Evolutionary conservation across 2,797 vertebrate genomes (phyloP), one percentile per base, ranked within the genome.

Genomic region (Delichon dasypus): DNA sequence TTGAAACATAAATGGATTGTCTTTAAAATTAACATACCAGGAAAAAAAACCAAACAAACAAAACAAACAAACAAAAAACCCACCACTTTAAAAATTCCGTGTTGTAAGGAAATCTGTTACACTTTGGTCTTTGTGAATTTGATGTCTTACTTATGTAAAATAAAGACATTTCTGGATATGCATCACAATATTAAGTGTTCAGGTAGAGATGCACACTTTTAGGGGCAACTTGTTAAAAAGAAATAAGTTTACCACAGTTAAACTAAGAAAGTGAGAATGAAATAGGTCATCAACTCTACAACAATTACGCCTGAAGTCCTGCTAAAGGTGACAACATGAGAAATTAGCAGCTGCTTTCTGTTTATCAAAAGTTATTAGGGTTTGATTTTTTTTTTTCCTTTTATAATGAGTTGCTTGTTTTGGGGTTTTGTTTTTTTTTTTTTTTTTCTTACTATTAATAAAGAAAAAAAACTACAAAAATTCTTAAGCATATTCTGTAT

Each of bases 131-230:
- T 90, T 85, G 77, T 94, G 87, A 96, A 96, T 97, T 91, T 93
- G 68, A 76, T 86, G 71, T 68, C 81, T 94, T 96, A 94, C 92
- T 97, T 96, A 89, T 95, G 93, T 92, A 89, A 96, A 93, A 96
- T 83, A 80, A 21, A 88, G 5, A 89, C 42, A 75, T 51, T 91
- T 96, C 90, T 96, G 55, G 91, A 91, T 94, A 93, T 87, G 77
- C 40, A 89, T 97, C 81, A 90, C 54, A 57, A 96, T 81, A 47
- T 84, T 81, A 94, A 96, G 68, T 89, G 57, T 68, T 90, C 86
- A 94, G 92, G 55, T 86, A 95, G 68, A 91, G 64, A 94, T 34
- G 44, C 10, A 54, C 74, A 90, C 38, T 97, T 96, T 89, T 93
- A 97, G 93, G 36, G 85, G 70, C 83, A 80, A 40, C 72, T 95